Percentiles rank a stretch among this genome's conserved stretches.
phyloP scores from a whole-genome alignment of 2,888 invertebrate genomes.

The Hemistola chrysoprasaria region DNA sequence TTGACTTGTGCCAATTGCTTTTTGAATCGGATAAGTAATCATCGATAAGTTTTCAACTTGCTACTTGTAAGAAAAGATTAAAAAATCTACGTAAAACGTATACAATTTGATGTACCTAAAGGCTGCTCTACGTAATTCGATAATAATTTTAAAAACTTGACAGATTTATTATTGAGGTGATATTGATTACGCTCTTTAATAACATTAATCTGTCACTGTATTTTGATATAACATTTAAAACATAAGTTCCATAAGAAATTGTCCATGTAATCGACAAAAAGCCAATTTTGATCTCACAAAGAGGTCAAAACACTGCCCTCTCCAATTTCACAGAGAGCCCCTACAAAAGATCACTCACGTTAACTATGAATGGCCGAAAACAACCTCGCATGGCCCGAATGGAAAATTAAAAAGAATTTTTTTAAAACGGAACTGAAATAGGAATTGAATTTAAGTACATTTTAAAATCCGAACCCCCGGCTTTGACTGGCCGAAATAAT shows the following conservation, averaged over 20 bases:
- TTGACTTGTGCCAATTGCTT: conserved; percentile 26
- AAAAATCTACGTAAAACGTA: no score
- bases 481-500: conserved; percentile 76
- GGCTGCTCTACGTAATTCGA: no score
- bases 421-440: conserved; percentile 65
- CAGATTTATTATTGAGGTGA: no score
- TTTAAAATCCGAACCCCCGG: conserved; percentile 71
- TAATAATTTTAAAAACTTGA: no score
- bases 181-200: no score
- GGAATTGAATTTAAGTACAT: conserved; percentile 80
- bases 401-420: conserved; percentile 74
- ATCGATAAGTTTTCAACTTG: conserved; percentile 16
- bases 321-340: conserved; percentile 77
- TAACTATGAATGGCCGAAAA: conserved; percentile 78
- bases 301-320: conserved; percentile 68
- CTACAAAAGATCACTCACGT: conserved; percentile 79
- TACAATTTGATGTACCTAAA: no score
- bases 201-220: no score
- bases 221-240: no score
- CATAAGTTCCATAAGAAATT: conserved; percentile 8
- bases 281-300: conserved; percentile 70
- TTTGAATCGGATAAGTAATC: conserved; percentile 24
- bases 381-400: conserved; percentile 67
- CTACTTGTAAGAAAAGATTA: conserved; percentile 11
- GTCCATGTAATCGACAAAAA: conserved; percentile 44